These are phyloP conservation scores for Lamellibrachia luymesi DNA, from an alignment of 1,140 invertebrate genomes.

Conservation along the genomic window DNA sequence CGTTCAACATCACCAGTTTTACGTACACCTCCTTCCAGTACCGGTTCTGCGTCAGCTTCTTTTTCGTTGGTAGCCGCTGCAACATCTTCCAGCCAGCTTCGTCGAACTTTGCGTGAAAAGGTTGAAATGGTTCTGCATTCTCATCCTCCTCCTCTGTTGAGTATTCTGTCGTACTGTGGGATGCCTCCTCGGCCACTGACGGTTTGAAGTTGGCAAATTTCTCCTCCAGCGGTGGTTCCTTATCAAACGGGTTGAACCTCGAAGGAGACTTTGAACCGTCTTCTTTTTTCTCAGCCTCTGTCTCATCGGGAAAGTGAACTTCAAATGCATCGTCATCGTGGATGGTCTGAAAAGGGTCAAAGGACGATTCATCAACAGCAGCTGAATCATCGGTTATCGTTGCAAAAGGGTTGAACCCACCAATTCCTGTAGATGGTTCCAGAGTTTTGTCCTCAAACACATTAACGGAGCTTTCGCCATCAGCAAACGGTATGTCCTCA, in stretches of 20 bases:
- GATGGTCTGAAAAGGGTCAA: constrained; percentile 33
- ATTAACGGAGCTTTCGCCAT: neutral
- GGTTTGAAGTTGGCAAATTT: constrained; percentile 49
- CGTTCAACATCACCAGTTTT: constrained; percentile 77
- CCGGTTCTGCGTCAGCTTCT: constrained; percentile 85
- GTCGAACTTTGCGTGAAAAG: constrained; percentile 77
- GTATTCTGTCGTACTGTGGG: constrained; percentile 54
- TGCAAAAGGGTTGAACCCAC: constrained; percentile 38
- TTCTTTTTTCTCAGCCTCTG: constrained; percentile 27
- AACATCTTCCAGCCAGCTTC: constrained; percentile 97
- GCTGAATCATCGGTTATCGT: constrained; percentile 28
- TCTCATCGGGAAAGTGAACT: constrained; percentile 13
- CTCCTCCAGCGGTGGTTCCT: constrained; percentile 59
- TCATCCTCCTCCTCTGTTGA: constrained; percentile 68
- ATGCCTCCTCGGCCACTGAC: constrained; percentile 28
- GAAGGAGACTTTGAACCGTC: constrained; percentile 55
- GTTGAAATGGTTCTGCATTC: constrained; percentile 90
- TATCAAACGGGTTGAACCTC: constrained; percentile 79
- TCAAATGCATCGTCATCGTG: constrained; percentile 29
- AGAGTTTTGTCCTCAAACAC: neutral
- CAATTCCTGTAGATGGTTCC: constrained; percentile 1
- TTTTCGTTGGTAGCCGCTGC: constrained; percentile 92
- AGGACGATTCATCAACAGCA: constrained; percentile 13
- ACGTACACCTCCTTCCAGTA: constrained; percentile 99
- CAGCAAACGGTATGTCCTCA: neutral